A percentile compares a stretch with the other conserved stretches of the same genome.
Conservation (phyloP, 2,797 vertebrate genomes). For the Sebastes hubbsi region DNA sequence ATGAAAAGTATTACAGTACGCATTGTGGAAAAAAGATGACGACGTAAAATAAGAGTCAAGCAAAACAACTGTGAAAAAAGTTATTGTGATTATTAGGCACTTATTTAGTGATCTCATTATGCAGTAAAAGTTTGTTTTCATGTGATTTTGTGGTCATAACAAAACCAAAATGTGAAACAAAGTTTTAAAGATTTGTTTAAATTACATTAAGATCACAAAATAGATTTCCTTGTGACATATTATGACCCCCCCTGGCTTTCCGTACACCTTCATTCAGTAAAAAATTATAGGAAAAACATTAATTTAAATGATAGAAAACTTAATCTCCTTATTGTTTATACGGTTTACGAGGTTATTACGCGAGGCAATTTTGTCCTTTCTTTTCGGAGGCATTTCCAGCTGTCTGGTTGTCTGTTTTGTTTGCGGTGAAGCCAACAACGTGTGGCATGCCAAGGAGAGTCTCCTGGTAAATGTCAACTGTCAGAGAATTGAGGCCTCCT, state of each 20-base stretch:
- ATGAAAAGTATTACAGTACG: neutral
- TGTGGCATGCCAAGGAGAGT: conserved; percentile 86
- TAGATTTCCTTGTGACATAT: neutral
- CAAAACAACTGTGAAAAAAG: neutral
- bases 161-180: neutral
- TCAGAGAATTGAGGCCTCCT: conserved; percentile 81
- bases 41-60: neutral
- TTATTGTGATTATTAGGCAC: neutral
- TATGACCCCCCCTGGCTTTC: neutral
- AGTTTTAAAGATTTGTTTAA: neutral
- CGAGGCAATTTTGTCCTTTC: neutral
- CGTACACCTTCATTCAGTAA: neutral
- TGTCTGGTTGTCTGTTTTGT: conserved; percentile 77
- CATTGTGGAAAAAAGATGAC: neutral
- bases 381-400: conserved; percentile 48
- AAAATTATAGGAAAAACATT: neutral
- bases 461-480: conserved; percentile 89
- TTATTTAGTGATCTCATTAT: neutral
- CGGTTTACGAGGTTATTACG: neutral
- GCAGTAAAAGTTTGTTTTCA: neutral
- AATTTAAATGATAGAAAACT: neutral
- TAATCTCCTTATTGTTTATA: neutral
- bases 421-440: conserved; percentile 80
- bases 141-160: neutral
- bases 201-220: neutral